Percentiles rank a stretch among this genome's conserved stretches.
These are phyloP conservation scores for Cyprinodon diabolis DNA, from an alignment of 2,797 vertebrate genomes.

Conservation along the genomic window DNA sequence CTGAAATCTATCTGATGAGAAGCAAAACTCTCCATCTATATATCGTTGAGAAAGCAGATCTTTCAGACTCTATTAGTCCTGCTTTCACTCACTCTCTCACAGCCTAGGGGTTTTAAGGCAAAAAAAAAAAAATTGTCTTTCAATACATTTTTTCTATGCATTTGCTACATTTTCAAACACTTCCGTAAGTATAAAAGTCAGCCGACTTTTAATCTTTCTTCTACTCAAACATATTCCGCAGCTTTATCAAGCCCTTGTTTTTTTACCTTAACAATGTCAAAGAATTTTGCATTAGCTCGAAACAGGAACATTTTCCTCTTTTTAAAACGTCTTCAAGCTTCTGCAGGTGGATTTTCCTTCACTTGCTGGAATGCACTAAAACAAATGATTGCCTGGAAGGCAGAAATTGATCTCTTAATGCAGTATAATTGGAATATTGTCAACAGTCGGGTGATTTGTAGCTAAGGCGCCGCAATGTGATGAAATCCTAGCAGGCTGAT, in stretches of 20 bases:
- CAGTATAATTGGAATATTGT: constrained; percentile 24
- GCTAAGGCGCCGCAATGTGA: constrained; percentile 14
- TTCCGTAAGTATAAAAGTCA: too few relatives aligned
- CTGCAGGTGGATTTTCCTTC: constrained; percentile 23
- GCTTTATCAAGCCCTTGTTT: background rate
- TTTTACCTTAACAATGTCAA: background rate
- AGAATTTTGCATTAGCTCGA: background rate
- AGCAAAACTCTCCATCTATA: too few relatives aligned
- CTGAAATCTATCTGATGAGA: too few relatives aligned
- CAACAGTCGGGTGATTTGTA: constrained; percentile 42
- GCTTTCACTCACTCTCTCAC: too few relatives aligned
- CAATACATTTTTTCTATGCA: too few relatives aligned
- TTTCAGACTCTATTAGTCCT: too few relatives aligned
- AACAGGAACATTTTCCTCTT: background rate
- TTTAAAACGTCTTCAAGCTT: constrained; percentile 34
- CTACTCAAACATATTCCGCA: too few relatives aligned
- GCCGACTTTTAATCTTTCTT: too few relatives aligned
- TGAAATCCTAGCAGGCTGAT: constrained; percentile 12
- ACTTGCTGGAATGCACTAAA: constrained; percentile 30
- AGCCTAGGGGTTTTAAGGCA: too few relatives aligned
- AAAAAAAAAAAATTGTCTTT: too few relatives aligned
- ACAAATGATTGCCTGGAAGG: constrained; percentile 28
- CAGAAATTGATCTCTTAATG: constrained; percentile 34
- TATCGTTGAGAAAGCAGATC: too few relatives aligned
- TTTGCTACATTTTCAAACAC: too few relatives aligned